A percentile compares a stretch with the other conserved stretches of the same genome.
phyloP scores from a whole-genome alignment of 2,888 invertebrate species.

The Hecatera dysodea region DNA sequence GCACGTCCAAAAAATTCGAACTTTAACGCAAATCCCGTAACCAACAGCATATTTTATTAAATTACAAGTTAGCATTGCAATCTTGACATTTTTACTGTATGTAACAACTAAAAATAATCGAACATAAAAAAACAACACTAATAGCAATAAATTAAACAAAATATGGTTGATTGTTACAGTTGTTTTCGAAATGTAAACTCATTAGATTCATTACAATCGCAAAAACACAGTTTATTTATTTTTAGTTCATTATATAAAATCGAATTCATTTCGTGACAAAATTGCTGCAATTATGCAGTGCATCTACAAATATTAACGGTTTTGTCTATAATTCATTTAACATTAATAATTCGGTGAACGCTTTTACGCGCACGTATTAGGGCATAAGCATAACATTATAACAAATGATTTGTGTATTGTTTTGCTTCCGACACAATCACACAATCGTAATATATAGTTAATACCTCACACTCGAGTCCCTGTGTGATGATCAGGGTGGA shows the following conservation, averaged over 20 bases:
- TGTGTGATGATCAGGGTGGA: conserved; percentile 41
- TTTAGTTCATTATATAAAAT: conserved; percentile 38
- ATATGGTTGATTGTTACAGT: conserved; percentile 12
- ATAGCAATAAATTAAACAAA: conserved; percentile 1
- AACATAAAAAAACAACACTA: no score
- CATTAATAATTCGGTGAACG: conserved; percentile 58
- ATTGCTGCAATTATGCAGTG: conserved; percentile 34
- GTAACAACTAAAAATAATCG: no score
- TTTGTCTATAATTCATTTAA: conserved; percentile 57
- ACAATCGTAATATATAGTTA: conserved; percentile 18
- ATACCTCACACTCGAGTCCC: conserved; percentile 24
- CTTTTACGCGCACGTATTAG: conserved; percentile 48
- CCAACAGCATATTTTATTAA: no score
- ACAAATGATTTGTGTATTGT: conserved; percentile 59
- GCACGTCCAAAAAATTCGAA: not conserved
- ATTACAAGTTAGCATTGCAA: no score
- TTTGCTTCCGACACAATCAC: conserved; percentile 40
- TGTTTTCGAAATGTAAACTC: conserved; percentile 36
- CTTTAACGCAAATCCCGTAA: not conserved
- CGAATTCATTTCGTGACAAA: conserved; percentile 39
- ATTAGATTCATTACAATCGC: conserved; percentile 33
- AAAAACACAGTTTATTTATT: conserved; percentile 20
- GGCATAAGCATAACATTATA: conserved; percentile 46
- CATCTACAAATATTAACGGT: conserved; percentile 45
- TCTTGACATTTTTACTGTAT: no score